A percentile compares a stretch with the other conserved stretches of the same genome.
These are phyloP conservation scores for Omphaloscelis lunosa DNA, from an alignment of 2,888 invertebrate species.

Conservation along the genomic window DNA sequence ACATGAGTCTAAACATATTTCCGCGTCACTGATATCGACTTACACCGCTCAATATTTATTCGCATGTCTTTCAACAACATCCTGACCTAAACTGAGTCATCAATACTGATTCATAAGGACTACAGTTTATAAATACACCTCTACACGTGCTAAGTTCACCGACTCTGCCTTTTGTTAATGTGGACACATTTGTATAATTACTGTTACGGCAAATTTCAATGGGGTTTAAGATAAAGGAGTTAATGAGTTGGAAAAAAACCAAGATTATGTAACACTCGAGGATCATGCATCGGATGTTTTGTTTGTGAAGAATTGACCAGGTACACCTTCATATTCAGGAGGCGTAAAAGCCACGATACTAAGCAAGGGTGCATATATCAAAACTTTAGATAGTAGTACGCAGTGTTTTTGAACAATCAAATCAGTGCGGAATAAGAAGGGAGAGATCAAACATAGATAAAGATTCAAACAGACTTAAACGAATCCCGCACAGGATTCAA, in stretches of 20 bases:
- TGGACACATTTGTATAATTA: slow-evolving; percentile 42
- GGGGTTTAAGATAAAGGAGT: slow-evolving; percentile 22
- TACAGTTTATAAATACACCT: slow-evolving; percentile 67
- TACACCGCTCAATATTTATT: slow-evolving; percentile 9
- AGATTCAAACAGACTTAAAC: neutral
- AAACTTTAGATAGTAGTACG: neutral
- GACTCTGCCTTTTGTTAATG: slow-evolving; percentile 53
- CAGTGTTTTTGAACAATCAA: neutral
- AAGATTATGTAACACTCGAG: slow-evolving; percentile 14
- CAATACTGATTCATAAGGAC: slow-evolving; percentile 68
- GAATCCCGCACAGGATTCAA: neutral
- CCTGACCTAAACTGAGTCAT: slow-evolving; percentile 55
- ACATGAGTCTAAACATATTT: neutral
- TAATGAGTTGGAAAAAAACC: slow-evolving; percentile 30
- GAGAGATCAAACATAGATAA: neutral
- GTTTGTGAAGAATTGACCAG: neutral
- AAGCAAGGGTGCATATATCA: neutral
- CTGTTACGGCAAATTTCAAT: slow-evolving; percentile 16
- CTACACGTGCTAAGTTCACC: slow-evolving; percentile 58
- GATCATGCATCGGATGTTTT: neutral
- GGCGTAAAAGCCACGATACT: neutral
- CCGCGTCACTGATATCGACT: slow-evolving; percentile 26
- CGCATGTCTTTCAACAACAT: slow-evolving; percentile 28
- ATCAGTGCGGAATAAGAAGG: neutral
- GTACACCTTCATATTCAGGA: too few species aligned